Conservation (phyloP, 2,888 invertebrate genomes). For the Leptinotarsa peninsularis region DNA sequence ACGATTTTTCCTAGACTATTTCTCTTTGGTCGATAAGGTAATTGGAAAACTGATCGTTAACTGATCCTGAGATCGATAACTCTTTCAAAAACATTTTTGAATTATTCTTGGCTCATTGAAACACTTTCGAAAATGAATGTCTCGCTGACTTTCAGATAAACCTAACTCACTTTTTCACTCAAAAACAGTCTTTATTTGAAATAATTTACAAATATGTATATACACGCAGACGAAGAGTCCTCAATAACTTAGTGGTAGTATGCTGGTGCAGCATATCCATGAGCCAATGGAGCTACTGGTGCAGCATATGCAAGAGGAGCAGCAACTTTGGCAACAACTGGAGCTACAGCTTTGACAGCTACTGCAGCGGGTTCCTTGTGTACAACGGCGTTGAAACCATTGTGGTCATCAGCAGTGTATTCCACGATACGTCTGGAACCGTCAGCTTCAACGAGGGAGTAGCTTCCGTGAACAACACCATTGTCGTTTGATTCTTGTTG, state of each 20-base stretch:
- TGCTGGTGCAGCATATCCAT: slow-evolving; percentile 25
- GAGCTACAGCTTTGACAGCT: slow-evolving; percentile 49
- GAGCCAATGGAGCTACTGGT: slow-evolving; percentile 33
- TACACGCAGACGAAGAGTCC: not conserved
- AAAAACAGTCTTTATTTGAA: slow-evolving; percentile 14
- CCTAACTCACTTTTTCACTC: not conserved
- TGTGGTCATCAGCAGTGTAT: slow-evolving; percentile 68
- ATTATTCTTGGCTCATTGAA: not conserved
- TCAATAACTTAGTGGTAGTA: slow-evolving; percentile 18
- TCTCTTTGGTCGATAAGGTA: no score
- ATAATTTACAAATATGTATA: slow-evolving; percentile 14
- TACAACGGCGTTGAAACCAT: slow-evolving; percentile 70
- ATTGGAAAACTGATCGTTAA: no score
- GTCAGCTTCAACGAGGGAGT: slow-evolving; percentile 69
- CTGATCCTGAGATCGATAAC: no score
- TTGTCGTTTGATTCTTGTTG: slow-evolving; percentile 74
- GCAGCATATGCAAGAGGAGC: slow-evolving; percentile 62
- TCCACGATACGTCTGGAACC: slow-evolving; percentile 69
- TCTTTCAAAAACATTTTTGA: no score
- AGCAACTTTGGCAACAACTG: slow-evolving; percentile 56
- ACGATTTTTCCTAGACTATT: no score
- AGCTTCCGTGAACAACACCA: slow-evolving; percentile 68
- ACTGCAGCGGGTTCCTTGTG: slow-evolving; percentile 61
- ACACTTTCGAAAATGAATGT: not conserved
- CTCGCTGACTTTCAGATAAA: no score